phyloP scores from a whole-genome alignment of 2,113 vertebrate species.

The Pandion haliaetus region DNA sequence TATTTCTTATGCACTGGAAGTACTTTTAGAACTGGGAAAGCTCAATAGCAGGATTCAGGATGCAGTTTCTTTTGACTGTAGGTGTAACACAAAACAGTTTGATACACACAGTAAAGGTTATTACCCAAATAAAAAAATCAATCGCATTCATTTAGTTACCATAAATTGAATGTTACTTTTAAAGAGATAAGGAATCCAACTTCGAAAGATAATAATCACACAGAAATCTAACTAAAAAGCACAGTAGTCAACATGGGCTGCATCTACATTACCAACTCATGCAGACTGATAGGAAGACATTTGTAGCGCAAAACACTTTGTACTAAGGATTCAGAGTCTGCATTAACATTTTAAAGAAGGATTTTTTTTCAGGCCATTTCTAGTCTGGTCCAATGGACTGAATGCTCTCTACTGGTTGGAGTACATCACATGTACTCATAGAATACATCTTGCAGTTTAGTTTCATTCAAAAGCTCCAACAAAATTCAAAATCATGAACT shows the following conservation, averaged over 20 bases:
- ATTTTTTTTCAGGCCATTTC: neutral
- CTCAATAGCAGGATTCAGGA: neutral
- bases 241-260: neutral
- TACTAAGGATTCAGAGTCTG: neutral
- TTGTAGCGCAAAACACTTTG: neutral
- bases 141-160: neutral
- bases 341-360: neutral
- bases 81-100: neutral
- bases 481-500: neutral
- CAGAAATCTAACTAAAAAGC: neutral
- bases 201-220: neutral
- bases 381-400: neutral
- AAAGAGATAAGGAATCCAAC: neutral
- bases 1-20: neutral
- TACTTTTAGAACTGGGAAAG: neutral
- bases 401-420: neutral
- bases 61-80: neutral
- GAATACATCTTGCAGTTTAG: neutral
- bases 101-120: neutral
- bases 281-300: neutral
- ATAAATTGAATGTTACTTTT: neutral
- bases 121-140: neutral
- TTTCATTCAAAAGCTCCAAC: neutral
- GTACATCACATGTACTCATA: no score
- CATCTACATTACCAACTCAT: neutral